phyloP scores from a whole-genome alignment of 2,797 vertebrate species.

The Peromyscus aztecus region DNA sequence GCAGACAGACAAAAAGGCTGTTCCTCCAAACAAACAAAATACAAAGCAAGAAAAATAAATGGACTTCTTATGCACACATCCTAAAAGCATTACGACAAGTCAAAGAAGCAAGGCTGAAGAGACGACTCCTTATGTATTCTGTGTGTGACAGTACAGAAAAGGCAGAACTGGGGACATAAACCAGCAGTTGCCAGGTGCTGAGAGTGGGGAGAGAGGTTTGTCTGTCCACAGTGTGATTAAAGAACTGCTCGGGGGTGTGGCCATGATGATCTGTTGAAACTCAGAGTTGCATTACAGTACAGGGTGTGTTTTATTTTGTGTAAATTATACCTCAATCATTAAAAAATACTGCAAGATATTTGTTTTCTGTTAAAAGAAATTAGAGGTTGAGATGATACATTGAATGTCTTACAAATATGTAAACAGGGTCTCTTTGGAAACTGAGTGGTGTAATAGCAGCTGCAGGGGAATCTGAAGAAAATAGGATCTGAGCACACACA shows the following conservation, averaged over 20 bases:
- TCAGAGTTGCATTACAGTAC: neutral
- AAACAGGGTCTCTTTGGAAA: neutral
- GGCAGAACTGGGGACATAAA: neutral
- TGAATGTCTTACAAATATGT: neutral
- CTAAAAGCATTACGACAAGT: neutral
- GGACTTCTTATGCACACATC: neutral
- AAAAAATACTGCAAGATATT: neutral
- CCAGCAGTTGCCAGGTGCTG: neutral
- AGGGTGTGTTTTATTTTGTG: neutral
- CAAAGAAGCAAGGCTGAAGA: neutral
- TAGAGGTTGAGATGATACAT: neutral
- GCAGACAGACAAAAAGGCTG: neutral
- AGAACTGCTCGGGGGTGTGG: neutral
- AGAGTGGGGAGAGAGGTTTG: neutral
- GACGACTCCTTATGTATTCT: neutral
- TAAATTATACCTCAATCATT: neutral
- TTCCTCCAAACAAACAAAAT: neutral
- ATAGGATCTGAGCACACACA: neutral
- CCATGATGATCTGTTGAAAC: neutral
- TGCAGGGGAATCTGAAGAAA: neutral
- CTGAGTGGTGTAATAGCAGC: neutral
- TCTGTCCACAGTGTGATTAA: neutral
- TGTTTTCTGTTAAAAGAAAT: slow-evolving; percentile 13
- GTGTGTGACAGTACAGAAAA: neutral
- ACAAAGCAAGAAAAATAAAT: slow-evolving; percentile 7